Percentiles rank a stretch among this genome's conserved stretches.
These are phyloP conservation scores for Boloria selene DNA, from an alignment of 2,888 invertebrate species.

Conservation along the genomic window DNA sequence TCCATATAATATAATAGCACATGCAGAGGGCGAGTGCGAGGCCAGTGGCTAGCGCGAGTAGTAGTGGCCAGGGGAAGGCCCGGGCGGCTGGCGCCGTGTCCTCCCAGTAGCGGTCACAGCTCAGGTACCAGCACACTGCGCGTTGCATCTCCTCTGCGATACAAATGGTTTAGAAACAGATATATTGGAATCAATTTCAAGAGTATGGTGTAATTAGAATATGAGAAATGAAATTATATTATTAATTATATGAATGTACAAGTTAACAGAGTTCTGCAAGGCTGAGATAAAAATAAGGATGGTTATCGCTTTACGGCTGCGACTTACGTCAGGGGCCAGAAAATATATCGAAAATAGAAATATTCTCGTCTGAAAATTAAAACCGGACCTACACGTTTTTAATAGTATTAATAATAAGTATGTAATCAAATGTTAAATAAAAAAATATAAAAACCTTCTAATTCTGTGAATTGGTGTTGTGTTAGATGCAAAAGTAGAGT, in stretches of 20 bases:
- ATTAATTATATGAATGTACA: too few species aligned
- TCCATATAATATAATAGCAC: constrained; percentile 96
- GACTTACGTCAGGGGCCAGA: too few species aligned
- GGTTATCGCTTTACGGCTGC: too few species aligned
- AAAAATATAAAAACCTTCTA: constrained; percentile 85
- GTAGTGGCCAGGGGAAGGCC: constrained; percentile 90
- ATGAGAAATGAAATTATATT: too few species aligned
- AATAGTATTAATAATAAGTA: not conserved
- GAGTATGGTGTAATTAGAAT: too few species aligned
- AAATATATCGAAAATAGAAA: too few species aligned
- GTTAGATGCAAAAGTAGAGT: constrained; percentile 90
- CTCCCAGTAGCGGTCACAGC: constrained; percentile 96
- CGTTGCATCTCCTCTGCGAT: constrained; percentile 91
- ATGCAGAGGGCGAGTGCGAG: constrained; percentile 92
- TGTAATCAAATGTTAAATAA: not conserved
- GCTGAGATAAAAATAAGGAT: too few species aligned
- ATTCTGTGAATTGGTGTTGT: constrained; percentile 91
- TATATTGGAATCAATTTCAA: too few species aligned
- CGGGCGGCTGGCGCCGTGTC: constrained; percentile 88
- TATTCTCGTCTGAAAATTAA: not conserved
- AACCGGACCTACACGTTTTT: not conserved
- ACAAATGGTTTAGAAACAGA: constrained; percentile 8
- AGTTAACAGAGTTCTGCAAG: too few species aligned
- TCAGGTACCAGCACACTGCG: constrained; percentile 95
- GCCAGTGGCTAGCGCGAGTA: constrained; percentile 90